phyloP scores from a whole-genome alignment of 2,888 invertebrate species.

The Pristionchus arcanus region DNA sequence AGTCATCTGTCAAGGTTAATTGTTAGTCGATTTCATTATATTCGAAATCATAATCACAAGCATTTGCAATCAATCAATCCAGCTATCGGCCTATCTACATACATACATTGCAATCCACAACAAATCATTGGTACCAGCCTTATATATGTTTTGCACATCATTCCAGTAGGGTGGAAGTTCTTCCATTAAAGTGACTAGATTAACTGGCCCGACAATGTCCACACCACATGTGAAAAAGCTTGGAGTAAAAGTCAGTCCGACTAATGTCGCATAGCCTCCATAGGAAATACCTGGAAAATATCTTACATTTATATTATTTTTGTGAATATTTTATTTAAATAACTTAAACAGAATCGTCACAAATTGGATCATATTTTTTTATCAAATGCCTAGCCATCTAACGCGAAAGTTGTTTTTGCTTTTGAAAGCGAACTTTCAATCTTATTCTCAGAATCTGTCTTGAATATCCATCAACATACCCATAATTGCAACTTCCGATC shows the following conservation, averaged over 20 bases:
- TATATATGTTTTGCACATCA: conserved; percentile 69
- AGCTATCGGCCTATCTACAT: too few relatives aligned
- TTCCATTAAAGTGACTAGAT: conserved; percentile 75
- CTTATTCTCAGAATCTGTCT: too few relatives aligned
- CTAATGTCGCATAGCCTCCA: conserved; percentile 78
- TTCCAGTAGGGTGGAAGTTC: conserved; percentile 78
- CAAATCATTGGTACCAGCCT: neutral
- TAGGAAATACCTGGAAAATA: conserved; percentile 67
- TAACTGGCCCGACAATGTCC: conserved; percentile 77
- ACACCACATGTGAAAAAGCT: conserved; percentile 77
- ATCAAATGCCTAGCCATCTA: too few relatives aligned
- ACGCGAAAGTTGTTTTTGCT: neutral
- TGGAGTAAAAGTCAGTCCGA: conserved; percentile 77
- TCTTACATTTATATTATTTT: too few relatives aligned
- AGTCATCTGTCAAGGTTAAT: conserved; percentile 55
- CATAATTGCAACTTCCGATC: conserved; percentile 71
- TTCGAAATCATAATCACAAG: too few relatives aligned
- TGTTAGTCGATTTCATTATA: too few relatives aligned
- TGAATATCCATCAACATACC: conserved; percentile 57
- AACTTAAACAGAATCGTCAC: too few relatives aligned
- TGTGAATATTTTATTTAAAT: too few relatives aligned
- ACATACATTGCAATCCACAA: too few relatives aligned
- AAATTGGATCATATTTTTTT: too few relatives aligned
- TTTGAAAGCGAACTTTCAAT: neutral
- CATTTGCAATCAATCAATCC: too few relatives aligned